Base-by-base conservation (phyloP, 1,140 invertebrate species). In the Tribolium madens region DNA sequence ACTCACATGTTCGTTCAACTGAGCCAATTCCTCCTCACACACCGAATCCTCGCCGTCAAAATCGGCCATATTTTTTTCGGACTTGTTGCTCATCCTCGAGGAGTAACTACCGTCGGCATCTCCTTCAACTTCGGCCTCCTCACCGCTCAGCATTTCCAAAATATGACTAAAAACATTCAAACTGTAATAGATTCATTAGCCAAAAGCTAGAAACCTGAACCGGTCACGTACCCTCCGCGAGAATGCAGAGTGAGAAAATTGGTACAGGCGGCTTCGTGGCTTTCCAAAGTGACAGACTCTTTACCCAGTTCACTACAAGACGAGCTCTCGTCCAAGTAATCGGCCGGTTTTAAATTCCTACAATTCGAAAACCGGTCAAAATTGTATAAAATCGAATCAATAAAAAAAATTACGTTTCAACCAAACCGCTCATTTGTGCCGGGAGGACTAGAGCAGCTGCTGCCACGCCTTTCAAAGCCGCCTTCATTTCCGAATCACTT, bases 11-110 rank as follows among this genome's bases (percentile, higher is more conserved):
- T 92, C 91, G 0, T 93, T 91, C 7, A 95, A 88, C 78, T 95
- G 91, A 0, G 93, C 92, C 10, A 97, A 86, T 85, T 97, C 96
- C 80, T 97, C 96, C 84, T 97, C 93, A 85, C 93, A 93, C 15
- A 92, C 93, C 33, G 93, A 95, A 80, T 97, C 95, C 83, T 98
- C 96, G 17, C 96, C 96, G 80, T 97, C 96, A 83, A 98, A 96
- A 86, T 97, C 96, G 0, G 95, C 95, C 90, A 97, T 92, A 85
- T 97, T 97, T 78, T 97, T 97, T 80, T 97, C 95, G n/a, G 95
- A 97, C 87, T 97, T 97, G 74, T 94, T 96, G 47, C 95, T 96
- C 86, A 97, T 92, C 13, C 94, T 89, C 14, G 96, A 97, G 46
- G 95, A 97, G 82, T 95, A 93, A 76, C 92, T 94, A 0, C 93